These are phyloP conservation scores for Leptobrachium ailaonicum DNA, from an alignment of 2,113 vertebrate genomes.

Conservation along the genomic window DNA sequence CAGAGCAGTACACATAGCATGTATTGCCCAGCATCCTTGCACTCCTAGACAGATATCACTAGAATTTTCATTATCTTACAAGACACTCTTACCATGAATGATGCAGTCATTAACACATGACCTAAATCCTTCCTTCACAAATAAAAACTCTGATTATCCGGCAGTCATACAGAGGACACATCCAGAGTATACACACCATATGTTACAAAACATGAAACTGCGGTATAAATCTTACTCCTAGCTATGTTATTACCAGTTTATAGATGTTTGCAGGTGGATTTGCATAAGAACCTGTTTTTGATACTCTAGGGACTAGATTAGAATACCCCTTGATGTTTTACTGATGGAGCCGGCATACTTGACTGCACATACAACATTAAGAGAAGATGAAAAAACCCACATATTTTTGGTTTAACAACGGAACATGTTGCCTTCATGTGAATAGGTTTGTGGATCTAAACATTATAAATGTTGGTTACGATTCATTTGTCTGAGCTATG, in stretches of 20 bases:
- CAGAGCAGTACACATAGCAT: no score
- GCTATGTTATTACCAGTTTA: slow-evolving; percentile 59
- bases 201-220: slow-evolving; percentile 55
- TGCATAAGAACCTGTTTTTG: slow-evolving; percentile 51
- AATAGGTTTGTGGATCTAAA: not conserved
- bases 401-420: slow-evolving; percentile 51
- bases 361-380: slow-evolving; percentile 52
- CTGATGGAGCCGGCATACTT: slow-evolving; percentile 58
- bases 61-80: no score
- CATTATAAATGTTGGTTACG: not conserved
- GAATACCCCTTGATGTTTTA: slow-evolving; percentile 59
- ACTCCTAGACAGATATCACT: no score
- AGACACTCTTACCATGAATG: no score
- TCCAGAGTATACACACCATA: slow-evolving; percentile 52
- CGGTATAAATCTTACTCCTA: slow-evolving; percentile 59
- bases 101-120: no score
- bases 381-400: slow-evolving; percentile 52
- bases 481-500: slow-evolving; percentile 10
- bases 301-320: slow-evolving; percentile 57
- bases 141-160: no score
- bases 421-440: slow-evolving; percentile 52
- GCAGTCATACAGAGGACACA: not conserved
- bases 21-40: no score
- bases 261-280: slow-evolving; percentile 57
- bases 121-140: no score